These are phyloP conservation scores for Unio delphinus DNA, from an alignment of 2,888 invertebrate species.

Conservation along the genomic window DNA sequence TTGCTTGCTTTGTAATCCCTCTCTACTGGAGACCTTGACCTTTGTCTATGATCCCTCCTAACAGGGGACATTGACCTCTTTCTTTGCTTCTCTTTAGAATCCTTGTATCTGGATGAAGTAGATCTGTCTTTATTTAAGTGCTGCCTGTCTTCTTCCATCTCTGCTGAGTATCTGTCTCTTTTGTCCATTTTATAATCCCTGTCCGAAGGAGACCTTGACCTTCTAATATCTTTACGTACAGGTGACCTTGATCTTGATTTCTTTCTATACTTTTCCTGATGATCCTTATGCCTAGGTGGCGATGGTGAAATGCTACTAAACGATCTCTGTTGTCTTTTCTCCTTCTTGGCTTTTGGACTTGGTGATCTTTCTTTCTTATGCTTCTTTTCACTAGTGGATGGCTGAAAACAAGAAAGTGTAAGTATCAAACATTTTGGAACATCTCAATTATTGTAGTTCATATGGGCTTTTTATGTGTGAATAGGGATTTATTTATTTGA, in stretches of 20 bases:
- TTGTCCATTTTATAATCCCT: neutral
- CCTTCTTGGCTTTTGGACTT: slow-evolving; percentile 13
- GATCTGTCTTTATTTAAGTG: no score
- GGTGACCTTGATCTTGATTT: slow-evolving; percentile 19
- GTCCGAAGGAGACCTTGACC: no score
- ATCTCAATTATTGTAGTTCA: no score
- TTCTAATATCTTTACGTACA: neutral
- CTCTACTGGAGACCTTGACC: neutral
- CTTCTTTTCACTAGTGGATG: slow-evolving; percentile 10
- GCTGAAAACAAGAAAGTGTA: neutral
- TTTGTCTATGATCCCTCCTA: slow-evolving; percentile 5
- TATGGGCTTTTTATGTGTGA: no score
- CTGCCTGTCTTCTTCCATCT: no score
- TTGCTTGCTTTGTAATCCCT: slow-evolving; percentile 1
- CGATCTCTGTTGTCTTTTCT: slow-evolving; percentile 8
- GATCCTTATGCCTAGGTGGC: slow-evolving; percentile 1
- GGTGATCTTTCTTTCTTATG: slow-evolving; percentile 17
- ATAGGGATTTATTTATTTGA: no score
- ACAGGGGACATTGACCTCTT: slow-evolving; percentile 11
- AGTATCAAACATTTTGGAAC: no score
- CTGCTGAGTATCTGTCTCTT: neutral
- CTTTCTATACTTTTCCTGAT: neutral
- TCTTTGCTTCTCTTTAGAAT: slow-evolving; percentile 2
- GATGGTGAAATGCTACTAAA: neutral
- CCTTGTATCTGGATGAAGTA: neutral